Percentiles rank a stretch among this genome's conserved stretches.
Conservation (phyloP, 1,140 invertebrate genomes). For the Apocrypta bakeri region DNA sequence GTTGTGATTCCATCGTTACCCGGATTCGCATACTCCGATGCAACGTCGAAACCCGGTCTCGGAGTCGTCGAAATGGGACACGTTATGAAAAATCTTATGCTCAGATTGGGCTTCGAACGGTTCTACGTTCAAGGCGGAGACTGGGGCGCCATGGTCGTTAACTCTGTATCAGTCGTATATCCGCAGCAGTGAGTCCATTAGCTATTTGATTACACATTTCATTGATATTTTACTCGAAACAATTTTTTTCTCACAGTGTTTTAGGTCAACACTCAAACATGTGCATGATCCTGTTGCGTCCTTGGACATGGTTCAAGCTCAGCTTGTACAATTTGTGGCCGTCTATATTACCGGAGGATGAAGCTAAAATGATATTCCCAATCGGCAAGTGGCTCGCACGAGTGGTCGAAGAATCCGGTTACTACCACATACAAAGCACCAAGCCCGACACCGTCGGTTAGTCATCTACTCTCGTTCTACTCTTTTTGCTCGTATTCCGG, state of each 20-base stretch:
- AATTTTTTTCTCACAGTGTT: conserved; percentile 69
- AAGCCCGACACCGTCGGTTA: conserved; percentile 93
- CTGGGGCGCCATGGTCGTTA: conserved; percentile 81
- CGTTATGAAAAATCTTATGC: conserved; percentile 89
- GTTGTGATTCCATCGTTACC: conserved; percentile 86
- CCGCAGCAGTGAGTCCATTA: conserved; percentile 75
- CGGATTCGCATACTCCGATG: conserved; percentile 85
- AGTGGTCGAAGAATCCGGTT: conserved; percentile 84
- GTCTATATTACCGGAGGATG: conserved; percentile 75
- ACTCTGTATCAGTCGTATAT: conserved; percentile 79
- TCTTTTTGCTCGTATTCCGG: conserved; percentile 22
- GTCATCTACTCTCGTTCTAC: not conserved
- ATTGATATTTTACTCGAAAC: no score
- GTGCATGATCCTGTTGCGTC: conserved; percentile 68
- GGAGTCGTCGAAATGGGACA: conserved; percentile 77
- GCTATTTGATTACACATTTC: not conserved
- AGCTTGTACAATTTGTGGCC: conserved; percentile 73
- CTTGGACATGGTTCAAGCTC: conserved; percentile 73
- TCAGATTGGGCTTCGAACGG: conserved; percentile 82
- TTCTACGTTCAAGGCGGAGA: conserved; percentile 92
- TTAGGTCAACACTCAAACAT: conserved; percentile 79
- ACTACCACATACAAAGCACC: conserved; percentile 89
- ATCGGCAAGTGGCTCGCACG: conserved; percentile 69
- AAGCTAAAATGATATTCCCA: conserved; percentile 78
- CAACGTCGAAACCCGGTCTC: conserved; percentile 64